Evolutionary conservation across 1,140 invertebrate species (phyloP), one percentile per base, ranked within the genome.

Genomic region (Lepidostoma basale): DNA sequence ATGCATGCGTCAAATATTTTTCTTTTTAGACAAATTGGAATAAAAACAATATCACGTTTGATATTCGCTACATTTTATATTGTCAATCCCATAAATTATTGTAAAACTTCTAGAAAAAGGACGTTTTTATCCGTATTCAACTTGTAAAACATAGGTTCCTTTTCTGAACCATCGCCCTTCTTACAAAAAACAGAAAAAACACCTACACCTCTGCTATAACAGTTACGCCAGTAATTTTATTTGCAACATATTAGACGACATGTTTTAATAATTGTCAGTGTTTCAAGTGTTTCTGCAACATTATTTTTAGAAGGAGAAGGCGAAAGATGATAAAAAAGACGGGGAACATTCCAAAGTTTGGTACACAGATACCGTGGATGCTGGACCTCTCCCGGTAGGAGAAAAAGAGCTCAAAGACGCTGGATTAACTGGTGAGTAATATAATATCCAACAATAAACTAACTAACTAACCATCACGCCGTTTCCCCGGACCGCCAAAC

Each of bases 401-500:
- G 66, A 68, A 22, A 56, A 68, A 12, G 66, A 68, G 16, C 58
- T 68, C 28, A 60, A 56, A 33, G 49, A 56, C 20, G 44, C 56
- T 14, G 66, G 66, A 40, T 16, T 68, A 0, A 49, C 44, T 20
- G 66, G 66, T 68, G 59, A 65, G 1, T 44, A 36, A 4, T 20
- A 47, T 9, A 1, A 8, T 47, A 3, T 47, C 10, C 12, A 12
- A 14, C 39, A 6, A n/a, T n/a, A 14, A 40, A 40, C 39, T 40
- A 40, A 40, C 18, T 16, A 40, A 40, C 18, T 40, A 6, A 40
- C n/a, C n/a, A n/a, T n/a, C n/a, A n/a, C n/a, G n/a, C n/a, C n/a
- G n/a, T n/a, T n/a, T n/a, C n/a, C n/a, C n/a, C n/a, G n/a, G n/a
- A n/a, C n/a, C n/a, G n/a, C n/a, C n/a, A n/a, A n/a, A n/a, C n/a